Evolutionary conservation across 2,888 invertebrate species (phyloP).

Genomic region (Acleris emargana): DNA sequence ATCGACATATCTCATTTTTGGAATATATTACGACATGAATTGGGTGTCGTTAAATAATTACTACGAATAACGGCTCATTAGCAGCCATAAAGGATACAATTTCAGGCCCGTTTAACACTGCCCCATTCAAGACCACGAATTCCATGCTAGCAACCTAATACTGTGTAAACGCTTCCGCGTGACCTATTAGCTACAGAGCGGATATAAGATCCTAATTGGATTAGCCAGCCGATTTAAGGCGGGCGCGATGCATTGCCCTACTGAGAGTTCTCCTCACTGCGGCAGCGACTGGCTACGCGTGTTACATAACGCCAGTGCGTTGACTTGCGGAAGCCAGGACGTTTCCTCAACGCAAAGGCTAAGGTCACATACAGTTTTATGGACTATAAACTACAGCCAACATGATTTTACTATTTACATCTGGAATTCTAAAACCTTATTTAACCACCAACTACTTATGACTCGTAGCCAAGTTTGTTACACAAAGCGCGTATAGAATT

Average conservation of each 20-base stretch:
- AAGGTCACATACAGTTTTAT: slow-evolving; percentile 27
- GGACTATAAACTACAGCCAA: slow-evolving; percentile 20
- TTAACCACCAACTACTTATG: slow-evolving; percentile 3
- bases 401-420: slow-evolving; percentile 17
- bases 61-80: too few relatives aligned
- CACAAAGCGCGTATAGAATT: slow-evolving; percentile 11
- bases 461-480: slow-evolving; percentile 3
- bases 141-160: not conserved
- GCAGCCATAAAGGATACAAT: too few relatives aligned
- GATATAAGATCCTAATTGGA: slow-evolving; percentile 14
- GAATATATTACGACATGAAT: too few relatives aligned
- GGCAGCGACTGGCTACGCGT: not conserved
- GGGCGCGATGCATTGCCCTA: slow-evolving; percentile 8
- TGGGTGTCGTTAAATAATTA: too few relatives aligned
- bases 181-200: slow-evolving; percentile 13
- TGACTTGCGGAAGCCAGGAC: slow-evolving; percentile 32
- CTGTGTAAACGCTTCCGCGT: slow-evolving; percentile 1
- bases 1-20: too few relatives aligned
- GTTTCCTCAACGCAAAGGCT: slow-evolving; percentile 31
- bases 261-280: not conserved
- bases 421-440: slow-evolving; percentile 34
- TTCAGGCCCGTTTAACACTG: not conserved
- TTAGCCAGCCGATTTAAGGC: not conserved
- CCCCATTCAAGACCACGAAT: too few relatives aligned
- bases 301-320: slow-evolving; percentile 22